A percentile compares a stretch with the other conserved stretches of the same genome.
phyloP scores from a whole-genome alignment of 1,140 invertebrate genomes.

The Parasteatoda tepidariorum region DNA sequence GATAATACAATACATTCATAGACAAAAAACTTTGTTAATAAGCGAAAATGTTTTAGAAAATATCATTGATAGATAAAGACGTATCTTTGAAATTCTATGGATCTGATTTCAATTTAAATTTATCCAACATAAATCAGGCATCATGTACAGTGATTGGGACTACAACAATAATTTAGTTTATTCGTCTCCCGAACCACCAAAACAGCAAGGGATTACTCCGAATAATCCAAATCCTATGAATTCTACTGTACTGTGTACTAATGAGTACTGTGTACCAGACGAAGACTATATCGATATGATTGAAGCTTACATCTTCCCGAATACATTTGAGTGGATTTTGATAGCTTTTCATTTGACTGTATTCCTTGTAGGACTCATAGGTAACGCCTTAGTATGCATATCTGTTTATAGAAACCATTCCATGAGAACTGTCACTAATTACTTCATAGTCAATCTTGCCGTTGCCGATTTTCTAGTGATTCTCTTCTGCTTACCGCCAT shows the following conservation, averaged over 20 bases:
- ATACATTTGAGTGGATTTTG: conserved; percentile 74
- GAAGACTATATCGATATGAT: conserved; percentile 64
- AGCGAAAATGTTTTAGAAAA: no score
- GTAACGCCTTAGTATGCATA: conserved; percentile 88
- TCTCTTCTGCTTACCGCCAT: conserved; percentile 91
- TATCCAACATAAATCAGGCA: no score
- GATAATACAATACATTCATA: no score
- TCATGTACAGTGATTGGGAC: no score
- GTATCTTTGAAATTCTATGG: no score
- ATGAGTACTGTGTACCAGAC: conserved; percentile 62
- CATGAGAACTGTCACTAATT: conserved; percentile 71
- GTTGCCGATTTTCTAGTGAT: conserved; percentile 77
- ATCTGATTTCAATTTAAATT: no score
- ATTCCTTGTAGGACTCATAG: conserved; percentile 85
- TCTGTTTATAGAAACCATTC: conserved; percentile 85
- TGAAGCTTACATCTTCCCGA: conserved; percentile 64
- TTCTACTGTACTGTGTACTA: conserved; percentile 16
- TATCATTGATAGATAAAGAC: no score
- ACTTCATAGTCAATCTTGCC: conserved; percentile 72
- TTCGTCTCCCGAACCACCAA: no score
- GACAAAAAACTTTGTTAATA: no score
- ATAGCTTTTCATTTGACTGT: conserved; percentile 85
- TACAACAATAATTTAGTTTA: no score
- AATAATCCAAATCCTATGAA: no score
- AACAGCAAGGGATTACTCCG: no score